A percentile compares a stretch with the other conserved stretches of the same genome.
Conservation (phyloP, 2,888 invertebrate genomes). For the Synanthedon tipuliformis region DNA sequence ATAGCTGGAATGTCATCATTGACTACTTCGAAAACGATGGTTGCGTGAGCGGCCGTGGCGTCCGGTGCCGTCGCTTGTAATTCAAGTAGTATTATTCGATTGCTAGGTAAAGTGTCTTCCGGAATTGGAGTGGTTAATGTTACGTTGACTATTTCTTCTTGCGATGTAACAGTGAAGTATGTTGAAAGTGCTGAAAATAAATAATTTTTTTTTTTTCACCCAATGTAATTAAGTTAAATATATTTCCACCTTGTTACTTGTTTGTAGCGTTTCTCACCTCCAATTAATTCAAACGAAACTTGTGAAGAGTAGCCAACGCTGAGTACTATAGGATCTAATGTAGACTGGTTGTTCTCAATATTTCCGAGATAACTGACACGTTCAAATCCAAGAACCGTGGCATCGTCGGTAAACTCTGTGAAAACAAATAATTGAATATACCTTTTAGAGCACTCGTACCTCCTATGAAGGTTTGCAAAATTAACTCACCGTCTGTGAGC, state of each 20-base stretch:
- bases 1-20: constrained; percentile 2
- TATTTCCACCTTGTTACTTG: too few relatives aligned
- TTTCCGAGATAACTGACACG: constrained; percentile 13
- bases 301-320: constrained; percentile 13
- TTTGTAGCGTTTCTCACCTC: constrained; percentile 14
- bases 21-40: constrained; percentile 3
- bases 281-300: constrained; percentile 11
- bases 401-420: background rate
- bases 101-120: constrained; percentile 2
- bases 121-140: constrained; percentile 2
- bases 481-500: constrained; percentile 4
- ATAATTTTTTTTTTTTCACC: too few relatives aligned
- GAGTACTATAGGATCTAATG: constrained; percentile 8
- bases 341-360: constrained; percentile 1
- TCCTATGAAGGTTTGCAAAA: background rate
- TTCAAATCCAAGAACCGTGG: constrained; percentile 9
- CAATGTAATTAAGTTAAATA: too few relatives aligned
- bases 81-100: constrained; percentile 1
- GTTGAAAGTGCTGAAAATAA: background rate
- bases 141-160: constrained; percentile 2
- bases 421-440: background rate
- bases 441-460: background rate
- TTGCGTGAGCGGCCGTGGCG: constrained; percentile 3
- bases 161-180: constrained; percentile 1
- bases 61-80: constrained; percentile 4